These are phyloP conservation scores for Lasioglossum malachurum DNA, from an alignment of 2,888 invertebrate genomes.

Conservation along the genomic window DNA sequence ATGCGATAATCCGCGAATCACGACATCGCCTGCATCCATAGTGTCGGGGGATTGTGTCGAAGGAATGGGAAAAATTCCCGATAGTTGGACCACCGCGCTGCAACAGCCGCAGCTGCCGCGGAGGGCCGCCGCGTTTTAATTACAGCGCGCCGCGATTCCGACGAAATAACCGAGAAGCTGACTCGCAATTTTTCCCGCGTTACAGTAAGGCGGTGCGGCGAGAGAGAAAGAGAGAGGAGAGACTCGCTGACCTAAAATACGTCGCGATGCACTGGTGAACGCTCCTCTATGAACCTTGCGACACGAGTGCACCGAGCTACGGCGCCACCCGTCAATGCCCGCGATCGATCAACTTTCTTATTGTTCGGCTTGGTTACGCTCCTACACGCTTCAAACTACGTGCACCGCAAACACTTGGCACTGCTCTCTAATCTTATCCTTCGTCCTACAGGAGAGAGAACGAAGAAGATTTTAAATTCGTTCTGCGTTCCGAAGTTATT, in stretches of 20 bases:
- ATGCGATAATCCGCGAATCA: background rate
- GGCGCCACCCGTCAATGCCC: background rate
- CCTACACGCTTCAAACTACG: background rate
- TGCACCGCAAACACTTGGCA: background rate
- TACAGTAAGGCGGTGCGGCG: conserved; percentile 8
- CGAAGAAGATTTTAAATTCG: too few relatives aligned
- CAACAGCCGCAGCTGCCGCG: background rate
- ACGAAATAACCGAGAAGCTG: conserved; percentile 34
- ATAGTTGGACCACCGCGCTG: conserved; percentile 17
- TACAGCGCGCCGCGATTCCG: conserved; percentile 32
- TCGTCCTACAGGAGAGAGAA: background rate
- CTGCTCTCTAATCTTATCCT: background rate
- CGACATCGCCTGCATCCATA: background rate
- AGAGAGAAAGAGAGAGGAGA: background rate
- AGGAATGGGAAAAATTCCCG: conserved; percentile 41
- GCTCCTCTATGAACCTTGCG: conserved; percentile 49
- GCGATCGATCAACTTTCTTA: background rate
- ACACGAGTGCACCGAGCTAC: conserved; percentile 37
- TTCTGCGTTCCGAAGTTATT: background rate
- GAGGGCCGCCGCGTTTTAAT: conserved; percentile 34
- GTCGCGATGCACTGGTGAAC: conserved; percentile 28
- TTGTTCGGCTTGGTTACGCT: background rate
- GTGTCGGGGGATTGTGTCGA: background rate
- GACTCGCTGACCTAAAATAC: conserved; percentile 47
- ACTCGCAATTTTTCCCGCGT: conserved; percentile 36